Conservation (phyloP, 2,797 vertebrate species). For the Chelon labrosus region DNA sequence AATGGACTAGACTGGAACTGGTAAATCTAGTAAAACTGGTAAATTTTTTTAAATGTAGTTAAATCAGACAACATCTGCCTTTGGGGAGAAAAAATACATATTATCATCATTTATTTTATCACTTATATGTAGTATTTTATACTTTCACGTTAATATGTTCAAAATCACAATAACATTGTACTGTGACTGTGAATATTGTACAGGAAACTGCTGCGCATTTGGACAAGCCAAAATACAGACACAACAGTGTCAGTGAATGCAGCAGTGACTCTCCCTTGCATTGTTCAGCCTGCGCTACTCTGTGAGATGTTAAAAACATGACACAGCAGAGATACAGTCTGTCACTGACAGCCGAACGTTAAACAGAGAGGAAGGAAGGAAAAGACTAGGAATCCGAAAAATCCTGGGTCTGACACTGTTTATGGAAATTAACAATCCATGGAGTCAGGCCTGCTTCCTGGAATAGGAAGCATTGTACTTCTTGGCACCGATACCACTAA, state of each 20-base stretch:
- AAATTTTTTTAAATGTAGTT: too few species aligned
- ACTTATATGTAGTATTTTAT: too few species aligned
- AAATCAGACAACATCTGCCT: too few species aligned
- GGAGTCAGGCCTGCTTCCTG: conserved; percentile 76
- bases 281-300: conserved; percentile 6
- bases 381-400: conserved; percentile 80
- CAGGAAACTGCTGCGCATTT: not conserved
- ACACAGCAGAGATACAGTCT: conserved; percentile 48
- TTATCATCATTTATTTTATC: too few species aligned
- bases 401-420: conserved; percentile 80
- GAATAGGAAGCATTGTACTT: conserved; percentile 72
- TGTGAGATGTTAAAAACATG: conserved; percentile 52
- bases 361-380: conserved; percentile 82
- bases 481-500: conserved; percentile 62
- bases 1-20: too few species aligned
- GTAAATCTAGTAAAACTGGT: too few species aligned
- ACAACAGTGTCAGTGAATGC: not conserved
- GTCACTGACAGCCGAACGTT: conserved; percentile 62
- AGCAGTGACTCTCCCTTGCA: not conserved
- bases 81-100: too few species aligned
- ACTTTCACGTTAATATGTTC: too few species aligned
- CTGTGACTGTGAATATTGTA: too few species aligned
- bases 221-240: not conserved
- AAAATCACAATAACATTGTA: too few species aligned
- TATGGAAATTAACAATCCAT: conserved; percentile 82